Evolutionary conservation across 2,113 vertebrate genomes (phyloP).

Genomic region (Mola mola): DNA sequence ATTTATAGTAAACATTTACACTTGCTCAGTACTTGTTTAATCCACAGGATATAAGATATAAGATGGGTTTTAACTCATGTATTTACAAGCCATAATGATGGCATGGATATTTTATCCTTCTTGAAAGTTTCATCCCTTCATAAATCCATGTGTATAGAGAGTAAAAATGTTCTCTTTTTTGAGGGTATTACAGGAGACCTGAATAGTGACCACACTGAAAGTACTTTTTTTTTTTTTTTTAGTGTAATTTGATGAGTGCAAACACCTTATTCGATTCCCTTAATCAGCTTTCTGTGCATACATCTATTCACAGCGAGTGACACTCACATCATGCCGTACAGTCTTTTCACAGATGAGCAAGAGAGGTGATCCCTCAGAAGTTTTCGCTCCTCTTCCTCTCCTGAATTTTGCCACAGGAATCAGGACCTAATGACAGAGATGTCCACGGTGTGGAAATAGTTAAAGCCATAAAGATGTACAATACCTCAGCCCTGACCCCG

Average conservation of each 20-base stretch:
- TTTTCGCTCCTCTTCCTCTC: conserved; percentile 15
- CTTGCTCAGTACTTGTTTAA: too few relatives aligned
- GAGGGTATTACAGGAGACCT: not conserved
- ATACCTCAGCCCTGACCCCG: conserved; percentile 80
- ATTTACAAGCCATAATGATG: not conserved
- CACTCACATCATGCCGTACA: not conserved
- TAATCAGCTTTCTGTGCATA: not conserved
- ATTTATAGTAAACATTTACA: too few relatives aligned
- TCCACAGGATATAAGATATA: too few relatives aligned
- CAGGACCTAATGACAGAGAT: conserved; percentile 46
- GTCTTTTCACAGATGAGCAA: conserved; percentile 4
- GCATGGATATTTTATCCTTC: not conserved
- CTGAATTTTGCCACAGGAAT: conserved; percentile 21
- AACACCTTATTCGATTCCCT: not conserved
- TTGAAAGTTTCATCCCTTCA: too few relatives aligned
- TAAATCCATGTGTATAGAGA: too few relatives aligned
- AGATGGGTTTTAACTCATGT: too few relatives aligned
- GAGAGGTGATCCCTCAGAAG: conserved; percentile 20
- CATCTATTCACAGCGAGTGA: conserved; percentile 11
- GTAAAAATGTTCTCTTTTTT: too few relatives aligned
- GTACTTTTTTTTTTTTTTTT: too few relatives aligned
- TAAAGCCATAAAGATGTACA: conserved; percentile 85
- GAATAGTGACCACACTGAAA: not conserved
- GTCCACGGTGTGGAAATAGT: conserved; percentile 74
- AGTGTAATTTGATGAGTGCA: too few relatives aligned